A percentile compares a stretch with the other conserved stretches of the same genome.
Evolutionary conservation across 2,797 vertebrate species (phyloP).

Genomic region (Chelon labrosus): DNA sequence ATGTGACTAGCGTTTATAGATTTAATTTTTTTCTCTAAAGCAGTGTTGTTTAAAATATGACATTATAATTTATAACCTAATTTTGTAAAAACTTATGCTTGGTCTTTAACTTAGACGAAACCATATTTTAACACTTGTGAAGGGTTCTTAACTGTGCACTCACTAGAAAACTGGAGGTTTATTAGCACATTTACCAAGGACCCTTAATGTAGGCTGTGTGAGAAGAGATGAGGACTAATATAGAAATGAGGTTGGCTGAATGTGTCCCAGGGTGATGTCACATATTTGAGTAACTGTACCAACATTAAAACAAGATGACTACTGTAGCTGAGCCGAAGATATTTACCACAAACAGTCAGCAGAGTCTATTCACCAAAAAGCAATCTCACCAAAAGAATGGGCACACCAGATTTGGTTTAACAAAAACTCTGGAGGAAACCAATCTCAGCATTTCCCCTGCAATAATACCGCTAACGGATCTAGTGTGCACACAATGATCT

Average conservation of each 20-base stretch:
- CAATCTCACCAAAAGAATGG: conserved; percentile 13
- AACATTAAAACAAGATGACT: conserved; percentile 52
- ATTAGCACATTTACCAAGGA: conserved; percentile 58
- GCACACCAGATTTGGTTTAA: conserved; percentile 25
- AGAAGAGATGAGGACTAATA: conserved; percentile 75
- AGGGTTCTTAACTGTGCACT: conserved; percentile 8
- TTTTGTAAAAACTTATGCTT: neutral
- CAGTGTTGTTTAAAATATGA: neutral
- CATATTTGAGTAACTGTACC: conserved; percentile 70
- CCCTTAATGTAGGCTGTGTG: conserved; percentile 70
- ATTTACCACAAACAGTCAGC: conserved; percentile 22
- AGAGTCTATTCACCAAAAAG: neutral
- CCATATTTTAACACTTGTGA: conserved; percentile 1
- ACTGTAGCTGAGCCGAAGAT: conserved; percentile 25
- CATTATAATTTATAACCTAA: conserved; percentile 2
- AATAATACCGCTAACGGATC: conserved; percentile 38
- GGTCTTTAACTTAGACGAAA: neutral
- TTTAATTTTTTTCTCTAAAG: too few species aligned
- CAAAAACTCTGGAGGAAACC: conserved; percentile 22
- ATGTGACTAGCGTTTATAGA: neutral
- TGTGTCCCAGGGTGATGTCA: conserved; percentile 74
- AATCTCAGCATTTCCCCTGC: conserved; percentile 27
- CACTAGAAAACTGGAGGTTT: conserved; percentile 33
- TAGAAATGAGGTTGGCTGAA: conserved; percentile 83
- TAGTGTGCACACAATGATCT: conserved; percentile 46